A percentile compares a stretch with the other conserved stretches of the same genome.
phyloP scores from a whole-genome alignment of 2,888 invertebrate genomes.

The Xylota segnis region DNA sequence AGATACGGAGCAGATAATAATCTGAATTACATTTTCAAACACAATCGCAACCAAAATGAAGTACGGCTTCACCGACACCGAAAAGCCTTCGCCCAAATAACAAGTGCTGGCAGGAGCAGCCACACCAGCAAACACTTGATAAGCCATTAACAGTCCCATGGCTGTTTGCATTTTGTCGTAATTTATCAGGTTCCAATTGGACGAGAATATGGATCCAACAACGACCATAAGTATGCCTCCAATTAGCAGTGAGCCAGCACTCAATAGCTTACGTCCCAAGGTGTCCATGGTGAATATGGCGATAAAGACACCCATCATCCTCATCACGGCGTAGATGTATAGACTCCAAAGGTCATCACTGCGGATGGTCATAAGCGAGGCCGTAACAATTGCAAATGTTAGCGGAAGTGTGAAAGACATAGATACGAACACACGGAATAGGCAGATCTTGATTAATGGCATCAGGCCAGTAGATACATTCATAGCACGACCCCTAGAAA shows the following conservation, averaged over 20 bases:
- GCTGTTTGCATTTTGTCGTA: slow-evolving; percentile 46
- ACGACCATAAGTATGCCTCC: slow-evolving; percentile 77
- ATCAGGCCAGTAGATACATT: slow-evolving; percentile 77
- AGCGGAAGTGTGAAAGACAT: slow-evolving; percentile 80
- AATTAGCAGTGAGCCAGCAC: slow-evolving; percentile 76
- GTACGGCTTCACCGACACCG: slow-evolving; percentile 79
- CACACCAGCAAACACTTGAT: slow-evolving; percentile 80
- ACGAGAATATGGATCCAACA: slow-evolving; percentile 77
- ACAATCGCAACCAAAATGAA: slow-evolving; percentile 78
- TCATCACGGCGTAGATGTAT: slow-evolving; percentile 68
- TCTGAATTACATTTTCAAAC: slow-evolving; percentile 79
- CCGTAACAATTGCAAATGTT: slow-evolving; percentile 5
- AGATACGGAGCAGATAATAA: slow-evolving; percentile 25
- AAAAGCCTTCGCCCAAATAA: slow-evolving; percentile 81
- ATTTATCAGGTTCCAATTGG: neutral
- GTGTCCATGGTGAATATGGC: slow-evolving; percentile 77
- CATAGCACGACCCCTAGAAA: slow-evolving; percentile 64
- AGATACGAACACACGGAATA: slow-evolving; percentile 78
- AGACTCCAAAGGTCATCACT: slow-evolving; percentile 18
- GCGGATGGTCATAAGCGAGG: neutral
- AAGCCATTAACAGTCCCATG: slow-evolving; percentile 68
- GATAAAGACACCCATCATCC: slow-evolving; percentile 76
- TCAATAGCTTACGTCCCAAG: slow-evolving; percentile 79
- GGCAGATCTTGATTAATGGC: slow-evolving; percentile 78
- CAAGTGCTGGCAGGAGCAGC: slow-evolving; percentile 78